A percentile compares a stretch with the other conserved stretches of the same genome.
These are phyloP conservation scores for Fukomys damarensis DNA, from an alignment of 2,113 vertebrate species.

Conservation along the genomic window DNA sequence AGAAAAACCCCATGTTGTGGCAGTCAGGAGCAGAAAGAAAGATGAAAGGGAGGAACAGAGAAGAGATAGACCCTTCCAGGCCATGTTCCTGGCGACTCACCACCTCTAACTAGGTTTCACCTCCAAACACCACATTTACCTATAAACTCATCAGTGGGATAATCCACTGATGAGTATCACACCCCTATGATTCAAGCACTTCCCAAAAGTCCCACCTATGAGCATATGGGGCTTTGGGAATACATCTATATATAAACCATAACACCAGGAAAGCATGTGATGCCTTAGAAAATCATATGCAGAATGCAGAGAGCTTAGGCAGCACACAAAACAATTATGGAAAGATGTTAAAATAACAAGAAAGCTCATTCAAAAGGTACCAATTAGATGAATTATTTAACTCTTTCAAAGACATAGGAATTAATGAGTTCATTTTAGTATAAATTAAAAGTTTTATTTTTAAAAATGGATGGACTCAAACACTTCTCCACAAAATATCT, in stretches of 20 bases:
- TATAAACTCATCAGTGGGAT: not conserved
- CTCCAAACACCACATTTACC: not conserved
- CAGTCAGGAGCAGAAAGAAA: not conserved
- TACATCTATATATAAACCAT: not conserved
- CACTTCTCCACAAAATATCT: not conserved
- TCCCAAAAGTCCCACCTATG: not conserved
- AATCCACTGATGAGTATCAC: not conserved
- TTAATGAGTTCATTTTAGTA: not conserved
- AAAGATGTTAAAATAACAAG: not conserved
- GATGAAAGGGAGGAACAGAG: not conserved
- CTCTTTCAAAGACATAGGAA: not conserved
- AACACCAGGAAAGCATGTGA: not conserved
- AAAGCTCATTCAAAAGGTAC: not conserved
- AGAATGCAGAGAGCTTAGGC: not conserved
- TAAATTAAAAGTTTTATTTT: not conserved
- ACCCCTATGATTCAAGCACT: not conserved
- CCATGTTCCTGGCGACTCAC: not conserved
- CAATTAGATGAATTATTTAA: not conserved
- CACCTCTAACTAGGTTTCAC: not conserved
- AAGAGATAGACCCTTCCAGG: not conserved
- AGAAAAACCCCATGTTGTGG: not conserved
- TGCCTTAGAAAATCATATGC: not conserved
- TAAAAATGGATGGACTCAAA: not conserved
- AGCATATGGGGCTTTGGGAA: no score
- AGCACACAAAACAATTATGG: not conserved